These are phyloP conservation scores for Brachyptera risi DNA, from an alignment of 2,888 invertebrate genomes.

Conservation along the genomic window DNA sequence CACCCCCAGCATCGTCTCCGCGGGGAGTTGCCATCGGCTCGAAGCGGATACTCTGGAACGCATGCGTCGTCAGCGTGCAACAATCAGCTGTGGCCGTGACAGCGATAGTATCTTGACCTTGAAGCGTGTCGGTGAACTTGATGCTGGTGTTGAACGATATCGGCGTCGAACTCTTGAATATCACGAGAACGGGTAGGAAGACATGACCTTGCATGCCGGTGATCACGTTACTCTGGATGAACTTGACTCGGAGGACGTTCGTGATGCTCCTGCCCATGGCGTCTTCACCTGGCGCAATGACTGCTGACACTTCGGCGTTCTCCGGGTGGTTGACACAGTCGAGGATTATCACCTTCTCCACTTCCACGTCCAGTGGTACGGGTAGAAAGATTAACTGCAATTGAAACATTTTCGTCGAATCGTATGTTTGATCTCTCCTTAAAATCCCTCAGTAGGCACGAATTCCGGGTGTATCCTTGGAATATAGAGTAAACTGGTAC, in stretches of 20 bases:
- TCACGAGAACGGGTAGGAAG: constrained; percentile 16
- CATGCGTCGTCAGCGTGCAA: constrained; percentile 15
- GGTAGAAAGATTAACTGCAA: constrained; percentile 41
- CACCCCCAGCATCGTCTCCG: not conserved
- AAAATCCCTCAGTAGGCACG: too few species aligned
- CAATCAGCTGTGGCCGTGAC: constrained; percentile 16
- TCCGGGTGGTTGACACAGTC: constrained; percentile 21
- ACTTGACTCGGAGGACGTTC: not conserved
- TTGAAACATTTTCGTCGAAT: too few species aligned
- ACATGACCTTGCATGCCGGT: not conserved
- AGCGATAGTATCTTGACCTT: not conserved
- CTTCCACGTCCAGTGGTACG: constrained; percentile 38
- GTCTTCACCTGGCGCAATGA: not conserved
- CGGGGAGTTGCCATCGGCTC: too few species aligned
- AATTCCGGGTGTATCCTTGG: too few species aligned
- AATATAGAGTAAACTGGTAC: too few species aligned
- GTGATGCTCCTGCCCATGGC: not conserved
- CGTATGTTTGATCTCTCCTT: too few species aligned
- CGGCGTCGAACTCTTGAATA: constrained; percentile 24
- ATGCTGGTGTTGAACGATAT: constrained; percentile 8
- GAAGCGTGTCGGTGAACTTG: not conserved
- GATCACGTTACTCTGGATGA: not conserved
- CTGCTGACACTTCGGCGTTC: not conserved
- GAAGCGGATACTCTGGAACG: not conserved
- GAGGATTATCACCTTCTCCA: constrained; percentile 36